A percentile compares a stretch with the other conserved stretches of the same genome.
phyloP scores from a whole-genome alignment of 2,797 vertebrate species.

The Notamacropus eugenii region DNA sequence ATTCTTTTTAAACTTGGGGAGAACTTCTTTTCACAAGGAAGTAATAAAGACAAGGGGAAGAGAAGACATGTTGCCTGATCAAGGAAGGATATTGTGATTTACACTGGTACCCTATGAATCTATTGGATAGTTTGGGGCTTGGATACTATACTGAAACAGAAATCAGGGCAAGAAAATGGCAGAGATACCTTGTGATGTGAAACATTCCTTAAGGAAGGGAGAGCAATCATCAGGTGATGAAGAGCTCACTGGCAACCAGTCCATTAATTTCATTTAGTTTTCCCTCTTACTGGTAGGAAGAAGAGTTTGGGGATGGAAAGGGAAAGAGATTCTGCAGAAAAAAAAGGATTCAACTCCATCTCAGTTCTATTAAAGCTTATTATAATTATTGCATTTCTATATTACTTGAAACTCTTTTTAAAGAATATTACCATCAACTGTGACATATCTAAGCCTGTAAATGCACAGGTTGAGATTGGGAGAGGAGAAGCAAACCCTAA shows the following conservation, averaged over 20 bases:
- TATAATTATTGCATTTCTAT: neutral
- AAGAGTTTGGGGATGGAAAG: neutral
- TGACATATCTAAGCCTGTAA: neutral
- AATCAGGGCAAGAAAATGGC: neutral
- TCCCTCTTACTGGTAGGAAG: neutral
- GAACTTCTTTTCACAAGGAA: neutral
- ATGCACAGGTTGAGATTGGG: neutral
- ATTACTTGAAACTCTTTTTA: neutral
- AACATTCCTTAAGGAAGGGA: neutral
- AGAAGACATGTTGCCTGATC: neutral
- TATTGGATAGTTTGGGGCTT: neutral
- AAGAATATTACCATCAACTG: neutral
- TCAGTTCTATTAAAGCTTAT: neutral
- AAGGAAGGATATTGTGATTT: too few species aligned
- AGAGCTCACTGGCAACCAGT: neutral
- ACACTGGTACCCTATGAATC: neutral
- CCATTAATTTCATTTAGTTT: neutral
- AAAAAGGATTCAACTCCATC: neutral
- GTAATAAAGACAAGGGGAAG: neutral
- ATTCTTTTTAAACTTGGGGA: neutral
- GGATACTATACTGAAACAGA: neutral
- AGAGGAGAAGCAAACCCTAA: neutral
- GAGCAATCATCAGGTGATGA: neutral
- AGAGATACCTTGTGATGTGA: neutral
- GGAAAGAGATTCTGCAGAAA: neutral